These are phyloP conservation scores for Gastracanthus pulcherrimus DNA, from an alignment of 2,888 invertebrate genomes.

Conservation along the genomic window DNA sequence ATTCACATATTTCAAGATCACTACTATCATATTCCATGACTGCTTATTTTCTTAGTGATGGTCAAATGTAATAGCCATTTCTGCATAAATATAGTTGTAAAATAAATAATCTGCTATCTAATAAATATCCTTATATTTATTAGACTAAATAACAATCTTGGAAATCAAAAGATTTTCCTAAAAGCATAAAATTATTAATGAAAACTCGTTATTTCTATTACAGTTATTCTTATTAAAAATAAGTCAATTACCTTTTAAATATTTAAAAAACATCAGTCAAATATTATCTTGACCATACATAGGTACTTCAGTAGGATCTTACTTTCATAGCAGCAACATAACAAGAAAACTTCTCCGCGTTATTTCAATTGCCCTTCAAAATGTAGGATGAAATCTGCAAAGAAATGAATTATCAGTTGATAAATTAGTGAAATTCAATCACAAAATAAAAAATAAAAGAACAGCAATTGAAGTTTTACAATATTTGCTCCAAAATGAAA, in stretches of 20 bases:
- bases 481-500: not conserved
- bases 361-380: not conserved
- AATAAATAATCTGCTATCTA: not conserved
- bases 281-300: not conserved
- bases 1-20: constrained; percentile 43
- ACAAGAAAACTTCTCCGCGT: not conserved
- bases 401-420: not conserved
- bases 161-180: not conserved
- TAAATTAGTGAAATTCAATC: not conserved
- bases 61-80: constrained; percentile 24
- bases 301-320: not conserved
- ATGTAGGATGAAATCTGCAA: not conserved
- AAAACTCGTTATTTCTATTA: not conserved
- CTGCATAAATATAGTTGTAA: not conserved
- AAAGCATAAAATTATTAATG: not conserved
- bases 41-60: constrained; percentile 18
- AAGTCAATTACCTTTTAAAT: not conserved
- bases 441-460: not conserved
- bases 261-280: not conserved
- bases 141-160: no score
- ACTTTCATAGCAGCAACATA: not conserved
- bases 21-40: constrained; percentile 46
- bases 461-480: not conserved
- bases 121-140: no score
- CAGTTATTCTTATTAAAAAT: not conserved